Base-by-base conservation (phyloP, 2,797 vertebrate genomes). In the Schizopygopsis pylzovi region DNA sequence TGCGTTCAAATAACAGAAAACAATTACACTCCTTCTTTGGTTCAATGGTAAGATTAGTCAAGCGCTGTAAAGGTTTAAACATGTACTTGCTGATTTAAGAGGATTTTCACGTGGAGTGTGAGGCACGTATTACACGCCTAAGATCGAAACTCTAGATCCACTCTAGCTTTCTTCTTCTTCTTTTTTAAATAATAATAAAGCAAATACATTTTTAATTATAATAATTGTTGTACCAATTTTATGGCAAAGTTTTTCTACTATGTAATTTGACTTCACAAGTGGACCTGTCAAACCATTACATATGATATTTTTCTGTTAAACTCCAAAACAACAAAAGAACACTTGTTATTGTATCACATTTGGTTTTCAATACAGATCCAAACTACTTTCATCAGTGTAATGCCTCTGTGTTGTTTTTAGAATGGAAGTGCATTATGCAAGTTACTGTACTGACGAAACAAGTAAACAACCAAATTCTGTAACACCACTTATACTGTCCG, bases 1-100 rank as follows among this genome's bases (percentile, higher is more conserved):
- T 80, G 63, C 8, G 28, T 75, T 65, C 37, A 70, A 54, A 68
- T 86, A 20, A 86, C 56, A 67, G 61, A 45, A 78, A 85, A 90
- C 82, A 88, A 86, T 82, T 68, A 49, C 54, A 63, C 70, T n/a
- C n/a, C n/a, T 87, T 88, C 80, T 87, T 82, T 87, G 76, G 67
- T 49, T 77, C 70, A 16, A 28, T 15, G 76, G 84, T 83, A 90
- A 71, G 59, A 87, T 85, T 79, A 88, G 77, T 78, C 56, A 79
- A 76, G 81, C 52, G 25, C 75, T 79, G 61, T 79, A 83, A 85
- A 72, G 56, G 83, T 84, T 81, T 80, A 63, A 81, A 87, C 76
- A 78, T 84, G 67, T 71, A 80, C 87, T 81, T 72, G 84, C 80
- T 78, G 87, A 84, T 89, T 87, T 90, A 85, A 61, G 73, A 37